Evolutionary conservation across 2,888 invertebrate species (phyloP), one percentile per base, ranked within the genome.

Genomic region (Agrotis puta): DNA sequence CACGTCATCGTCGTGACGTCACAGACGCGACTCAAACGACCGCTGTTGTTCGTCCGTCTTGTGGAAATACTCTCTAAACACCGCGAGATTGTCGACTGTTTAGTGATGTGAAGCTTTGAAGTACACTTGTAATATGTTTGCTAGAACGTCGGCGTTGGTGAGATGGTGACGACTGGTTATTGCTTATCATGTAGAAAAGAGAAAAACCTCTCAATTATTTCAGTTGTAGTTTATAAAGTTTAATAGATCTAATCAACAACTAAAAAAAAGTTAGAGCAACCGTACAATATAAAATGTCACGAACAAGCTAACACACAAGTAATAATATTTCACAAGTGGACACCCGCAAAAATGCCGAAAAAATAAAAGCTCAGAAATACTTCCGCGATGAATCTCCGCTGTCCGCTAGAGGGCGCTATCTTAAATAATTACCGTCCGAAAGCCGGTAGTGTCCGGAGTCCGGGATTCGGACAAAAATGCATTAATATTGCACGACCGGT

Each of bases 351-450:
- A 78, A 43, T 24, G 5, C 39, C 45, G 50, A 39, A 79, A 70
- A 47, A 74, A 78, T 69, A 73, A 69, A n/a, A 67, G 39, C 62
- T 47, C 59, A 33, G 24, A 24, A 50, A 73, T 64, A 64, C 76
- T 85, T 76, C 78, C 74, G 81, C 75, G 66, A 85, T 85, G 74
- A 79, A 85, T 83, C 79, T 77, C 73, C 27, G 57, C 77, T 63
- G 65, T 77, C 83, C 80, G 65, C 58, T 20, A 83, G 80, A 74
- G 73, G 82, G 80, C 74, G 84, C 77, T 83, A 79, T 82, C 80
- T 80, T 85, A 80, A 85, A 85, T 82, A 85, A 85, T 85, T 80
- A 85, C 84, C 64, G 64, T 47, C 65, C 53, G 24, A 83, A 75
- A 70, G 39, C 75, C 61, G 53, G 59, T 20, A 6, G 13, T 58